Evolutionary conservation across 2,888 invertebrate species (phyloP), one percentile per base, ranked within the genome.

Genomic region (Serripes groenlandicus): DNA sequence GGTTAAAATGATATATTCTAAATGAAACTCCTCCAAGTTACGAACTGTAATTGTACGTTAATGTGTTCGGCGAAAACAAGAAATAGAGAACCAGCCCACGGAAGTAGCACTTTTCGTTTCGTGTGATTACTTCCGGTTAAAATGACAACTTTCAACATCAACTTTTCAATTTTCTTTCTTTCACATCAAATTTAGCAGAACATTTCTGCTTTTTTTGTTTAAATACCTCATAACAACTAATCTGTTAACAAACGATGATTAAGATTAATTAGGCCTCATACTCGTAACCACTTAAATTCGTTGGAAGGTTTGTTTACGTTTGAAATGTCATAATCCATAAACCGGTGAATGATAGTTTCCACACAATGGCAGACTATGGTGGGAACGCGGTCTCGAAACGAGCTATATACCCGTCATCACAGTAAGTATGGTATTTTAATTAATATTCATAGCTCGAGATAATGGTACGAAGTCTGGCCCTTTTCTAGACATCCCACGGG

Each of bases 371-470:
- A 3, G 84, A 88, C 23, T 90, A 90, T 77, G 88, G 81, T 66
- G 86, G 84, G 52, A 87, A 87, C 68, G 81, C 89, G 26, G 60
- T 92, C 54, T 90, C 91, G 62, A 89, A 90, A 64, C 88, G 91
- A 62, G 92, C 92, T 9, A 92, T 92, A 18, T 92, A 92, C 75
- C 91, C 91, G 18, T 88, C 91, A 7, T 88, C 91, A 56, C 87
- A 89, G 92, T 92, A 86, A 86, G 89, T 82, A 3, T 34, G 15
- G 0, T n/a, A 1, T 3, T 23, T 2, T 11, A 26, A 11, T 3
- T 42, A 11, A 9, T 42, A 42, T 11, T 42, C 11, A 42, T 42
- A 42, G 18, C 9, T 42, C 18, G 42, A 42, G 18, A 42, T 18
- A 42, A 42, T 42, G 18, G 42, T 11, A 42, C 9, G 42, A 42